Conservation (phyloP, 2,888 invertebrate genomes). For the Chymomyza amoena region DNA sequence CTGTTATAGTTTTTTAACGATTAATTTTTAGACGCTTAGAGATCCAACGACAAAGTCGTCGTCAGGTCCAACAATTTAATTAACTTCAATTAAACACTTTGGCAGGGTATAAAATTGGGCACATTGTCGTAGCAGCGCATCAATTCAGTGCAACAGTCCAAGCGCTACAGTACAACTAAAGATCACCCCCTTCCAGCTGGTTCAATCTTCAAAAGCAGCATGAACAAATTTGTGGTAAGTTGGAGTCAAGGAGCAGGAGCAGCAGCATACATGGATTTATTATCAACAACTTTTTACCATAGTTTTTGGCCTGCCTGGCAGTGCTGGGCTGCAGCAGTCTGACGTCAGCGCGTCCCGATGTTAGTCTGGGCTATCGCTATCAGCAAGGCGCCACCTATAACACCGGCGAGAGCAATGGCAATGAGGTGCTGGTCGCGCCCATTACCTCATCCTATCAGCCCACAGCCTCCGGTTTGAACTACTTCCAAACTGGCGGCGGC, state of each 20-base stretch:
- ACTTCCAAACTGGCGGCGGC: constrained; percentile 11
- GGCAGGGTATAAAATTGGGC: constrained; percentile 51
- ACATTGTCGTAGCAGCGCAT: constrained; percentile 35
- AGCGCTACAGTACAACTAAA: constrained; percentile 35
- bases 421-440: constrained; percentile 25
- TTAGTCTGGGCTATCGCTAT: constrained; percentile 71
- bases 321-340: constrained; percentile 39
- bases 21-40: constrained; percentile 38
- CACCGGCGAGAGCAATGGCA: constrained; percentile 38
- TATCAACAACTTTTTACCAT: background rate
- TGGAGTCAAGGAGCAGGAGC: background rate
- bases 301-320: constrained; percentile 66
- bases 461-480: constrained; percentile 58
- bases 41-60: too few species aligned
- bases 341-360: constrained; percentile 69
- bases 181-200: background rate
- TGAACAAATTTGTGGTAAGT: constrained; percentile 73
- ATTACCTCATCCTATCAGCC: constrained; percentile 56
- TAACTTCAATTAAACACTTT: constrained; percentile 71
- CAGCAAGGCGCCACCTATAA: constrained; percentile 55
- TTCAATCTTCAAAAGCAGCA: constrained; percentile 33
- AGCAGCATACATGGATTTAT: too few species aligned
- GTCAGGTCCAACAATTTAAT: constrained; percentile 58
- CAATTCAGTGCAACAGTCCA: constrained; percentile 58
- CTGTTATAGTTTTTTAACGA: constrained; percentile 60